A percentile compares a stretch with the other conserved stretches of the same genome.
Conservation (phyloP, 2,797 vertebrate genomes). For the Anolis apletophallus region DNA sequence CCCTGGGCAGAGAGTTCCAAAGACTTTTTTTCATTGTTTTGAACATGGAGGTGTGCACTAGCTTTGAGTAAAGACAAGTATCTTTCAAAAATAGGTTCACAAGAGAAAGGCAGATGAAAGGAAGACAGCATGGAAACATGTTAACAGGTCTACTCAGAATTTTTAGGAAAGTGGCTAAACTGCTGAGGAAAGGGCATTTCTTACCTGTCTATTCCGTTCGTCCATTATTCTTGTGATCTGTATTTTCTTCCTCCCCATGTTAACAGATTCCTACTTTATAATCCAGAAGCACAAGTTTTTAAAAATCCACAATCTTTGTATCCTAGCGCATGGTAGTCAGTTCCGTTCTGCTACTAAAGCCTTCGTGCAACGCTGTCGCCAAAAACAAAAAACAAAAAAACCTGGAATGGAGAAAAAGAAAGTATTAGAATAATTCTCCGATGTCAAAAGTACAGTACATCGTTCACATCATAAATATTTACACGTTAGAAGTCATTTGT, state of each 20-base stretch:
- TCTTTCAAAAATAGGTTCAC: background rate
- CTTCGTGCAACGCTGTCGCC: constrained; percentile 65
- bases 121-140: background rate
- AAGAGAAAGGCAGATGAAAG: background rate
- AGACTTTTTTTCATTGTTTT: too few species aligned
- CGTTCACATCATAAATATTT: fast-evolving
- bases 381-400: constrained; percentile 54
- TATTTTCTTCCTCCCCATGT: constrained; percentile 99
- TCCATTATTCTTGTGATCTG: constrained; percentile 99
- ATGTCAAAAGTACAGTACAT: background rate
- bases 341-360: constrained; percentile 69
- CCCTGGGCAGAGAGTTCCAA: too few species aligned
- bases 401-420: constrained; percentile 71
- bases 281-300: constrained; percentile 88
- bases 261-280: constrained; percentile 84
- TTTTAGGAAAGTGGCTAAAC: background rate
- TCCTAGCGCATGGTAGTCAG: constrained; percentile 93
- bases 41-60: too few species aligned
- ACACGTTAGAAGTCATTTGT: background rate
- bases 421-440: constrained; percentile 11
- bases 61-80: background rate
- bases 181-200: constrained; percentile 33
- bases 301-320: constrained; percentile 82
- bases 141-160: background rate
- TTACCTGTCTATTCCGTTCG: constrained; percentile 98